phyloP scores from a whole-genome alignment of 2,113 vertebrate species.

The Falco punctatus region DNA sequence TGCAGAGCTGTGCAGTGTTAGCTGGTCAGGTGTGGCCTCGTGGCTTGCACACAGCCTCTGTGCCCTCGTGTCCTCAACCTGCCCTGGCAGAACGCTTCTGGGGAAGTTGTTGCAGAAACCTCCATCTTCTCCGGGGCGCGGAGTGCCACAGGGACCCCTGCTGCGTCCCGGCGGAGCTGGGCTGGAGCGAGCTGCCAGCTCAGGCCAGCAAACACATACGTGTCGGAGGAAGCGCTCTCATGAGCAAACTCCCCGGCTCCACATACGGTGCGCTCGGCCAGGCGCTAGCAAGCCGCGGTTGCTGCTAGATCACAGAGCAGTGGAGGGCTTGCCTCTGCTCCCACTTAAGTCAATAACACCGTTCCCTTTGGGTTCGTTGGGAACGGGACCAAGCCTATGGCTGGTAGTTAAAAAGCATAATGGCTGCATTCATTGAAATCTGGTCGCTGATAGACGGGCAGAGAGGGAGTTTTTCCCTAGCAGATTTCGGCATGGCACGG shows the following conservation, averaged over 20 bases:
- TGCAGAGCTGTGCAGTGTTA: slow-evolving; percentile 17
- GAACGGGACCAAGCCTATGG: not conserved
- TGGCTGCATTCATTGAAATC: slow-evolving; percentile 16
- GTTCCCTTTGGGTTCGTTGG: not conserved
- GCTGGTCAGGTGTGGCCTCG: not conserved
- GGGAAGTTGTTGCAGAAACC: not conserved
- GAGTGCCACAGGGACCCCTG: not conserved
- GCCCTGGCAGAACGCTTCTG: not conserved
- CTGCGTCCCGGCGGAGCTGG: not conserved
- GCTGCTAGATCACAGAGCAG: not conserved
- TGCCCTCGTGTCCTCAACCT: not conserved
- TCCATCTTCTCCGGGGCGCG: not conserved
- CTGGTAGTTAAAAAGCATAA: not conserved
- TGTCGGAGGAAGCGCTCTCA: not conserved
- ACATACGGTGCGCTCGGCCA: not conserved
- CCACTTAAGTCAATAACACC: slow-evolving; percentile 6
- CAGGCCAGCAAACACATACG: not conserved
- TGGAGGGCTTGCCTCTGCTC: slow-evolving; percentile 5
- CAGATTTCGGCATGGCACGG: not conserved
- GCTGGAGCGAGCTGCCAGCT: not conserved
- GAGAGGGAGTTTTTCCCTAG: not conserved
- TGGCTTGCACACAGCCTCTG: not conserved
- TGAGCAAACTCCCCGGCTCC: not conserved
- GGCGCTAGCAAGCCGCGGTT: not conserved
- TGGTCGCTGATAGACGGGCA: not conserved